Base-by-base conservation (phyloP, 2,888 invertebrate genomes). In the Chalcosyrphus nemorum region DNA sequence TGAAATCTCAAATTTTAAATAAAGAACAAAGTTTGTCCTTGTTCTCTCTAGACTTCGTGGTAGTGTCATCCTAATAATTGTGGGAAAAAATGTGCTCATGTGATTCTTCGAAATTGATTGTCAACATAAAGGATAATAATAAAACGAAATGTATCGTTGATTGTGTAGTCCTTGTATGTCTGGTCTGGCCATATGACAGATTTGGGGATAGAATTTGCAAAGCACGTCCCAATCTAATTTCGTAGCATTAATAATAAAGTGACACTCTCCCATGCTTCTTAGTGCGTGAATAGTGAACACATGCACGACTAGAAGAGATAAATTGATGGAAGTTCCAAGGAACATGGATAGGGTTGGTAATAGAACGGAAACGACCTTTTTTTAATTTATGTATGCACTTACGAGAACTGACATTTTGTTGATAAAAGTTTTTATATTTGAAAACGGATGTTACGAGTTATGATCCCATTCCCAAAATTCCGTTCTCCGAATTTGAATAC, bases 221-320 rank as follows among this genome's bases (percentile, higher is more conserved):
- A 38, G 72, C 81, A 82, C 81, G 77, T 77, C 35, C 59, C 61
- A 38, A 72, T 77, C 66, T 72, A 77, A 66, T 77, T 61, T 61
- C 47, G 50, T 6, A 29, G 38, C 66, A 77, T 82, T 82, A 77
- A 77, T 82, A 82, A 72, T 54, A 50, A 27, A 82, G 71, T 66
- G 54, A 27, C 81, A 66, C 54, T 56, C 54, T 56, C 57, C 32
- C 13, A 11, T 45, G 38, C 15, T 35, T 19, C 24, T 41, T 35
- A 52, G 35, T 54, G 35, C 63, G 32, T 11, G 54, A 7, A 7
- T 19, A 19, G 43, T 50, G 27, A n/a, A 50, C 57, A 43, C 19
- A 65, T 59, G 32, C 6, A 29, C 35, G 65, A 15, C 13, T 21
- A 21, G 24, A 17, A 19, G 27, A 65, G 52, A 71, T 66, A 71